phyloP scores from a whole-genome alignment of 2,888 invertebrate species.

The Thyatira batis region DNA sequence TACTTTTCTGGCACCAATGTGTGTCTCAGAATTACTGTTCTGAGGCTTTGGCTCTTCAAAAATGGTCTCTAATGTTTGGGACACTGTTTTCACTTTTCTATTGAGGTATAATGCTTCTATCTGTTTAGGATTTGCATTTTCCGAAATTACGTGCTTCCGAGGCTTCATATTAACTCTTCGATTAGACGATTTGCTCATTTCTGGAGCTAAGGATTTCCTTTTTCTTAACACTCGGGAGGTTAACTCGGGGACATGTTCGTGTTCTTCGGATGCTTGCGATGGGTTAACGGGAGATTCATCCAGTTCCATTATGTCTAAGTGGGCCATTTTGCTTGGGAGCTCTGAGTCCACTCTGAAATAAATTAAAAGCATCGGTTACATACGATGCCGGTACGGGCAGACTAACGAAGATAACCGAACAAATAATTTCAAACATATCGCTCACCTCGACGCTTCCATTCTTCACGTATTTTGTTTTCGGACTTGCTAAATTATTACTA shows the following conservation, averaged over 20 bases:
- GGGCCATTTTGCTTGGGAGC: constrained; percentile 73
- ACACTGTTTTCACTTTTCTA: constrained; percentile 75
- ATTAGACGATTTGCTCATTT: constrained; percentile 62
- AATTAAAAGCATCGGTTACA: constrained; percentile 1
- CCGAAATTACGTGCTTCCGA: constrained; percentile 62
- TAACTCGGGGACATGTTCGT: constrained; percentile 38
- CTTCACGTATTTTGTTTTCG: constrained; percentile 1
- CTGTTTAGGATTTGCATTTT: constrained; percentile 69
- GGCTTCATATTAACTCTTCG: constrained; percentile 77
- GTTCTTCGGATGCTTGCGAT: constrained; percentile 28
- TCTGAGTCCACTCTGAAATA: constrained; percentile 59
- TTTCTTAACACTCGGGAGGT: constrained; percentile 62
- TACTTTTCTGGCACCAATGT: constrained; percentile 79
- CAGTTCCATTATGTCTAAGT: constrained; percentile 73
- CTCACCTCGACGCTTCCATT: constrained; percentile 57
- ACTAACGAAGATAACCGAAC: constrained; percentile 3
- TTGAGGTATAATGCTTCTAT: constrained; percentile 82
- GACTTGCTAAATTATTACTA: not conserved
- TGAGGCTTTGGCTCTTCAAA: constrained; percentile 83
- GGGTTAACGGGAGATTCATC: constrained; percentile 33
- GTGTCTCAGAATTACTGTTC: constrained; percentile 59
- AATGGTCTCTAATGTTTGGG: constrained; percentile 84
- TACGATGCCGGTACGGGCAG: not conserved
- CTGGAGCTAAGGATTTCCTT: constrained; percentile 62
- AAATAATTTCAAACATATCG: too few species aligned